Evolutionary conservation across 2,113 vertebrate genomes (phyloP), one percentile per base, ranked within the genome.

Genomic region (Orycteropus afer): DNA sequence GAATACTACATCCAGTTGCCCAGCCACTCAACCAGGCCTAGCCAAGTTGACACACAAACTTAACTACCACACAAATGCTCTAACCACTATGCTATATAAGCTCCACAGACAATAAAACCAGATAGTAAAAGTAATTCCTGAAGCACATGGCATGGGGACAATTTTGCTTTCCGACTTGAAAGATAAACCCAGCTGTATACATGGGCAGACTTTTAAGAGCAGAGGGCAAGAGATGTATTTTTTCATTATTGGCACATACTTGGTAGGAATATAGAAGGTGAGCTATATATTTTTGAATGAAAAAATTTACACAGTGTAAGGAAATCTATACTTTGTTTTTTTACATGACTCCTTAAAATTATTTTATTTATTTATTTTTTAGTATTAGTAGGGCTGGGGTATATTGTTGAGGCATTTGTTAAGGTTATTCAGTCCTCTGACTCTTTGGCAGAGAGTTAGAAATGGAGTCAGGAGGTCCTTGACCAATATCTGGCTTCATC

Each of bases 301-400:
- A 27, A 83, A 63, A 8, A 81, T 81, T 74, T 80, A 51, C 10
- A 45, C 2, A 51, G 10, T 20, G 29, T 80, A 89, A 95, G 61
- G 80, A 74, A 96, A 81, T 86, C 10, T 92, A 9, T 25, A 74
- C 82, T 90, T 86, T 92, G n/a, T 34, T 67, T 95, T 57, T 40
- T 90, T 67, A 80, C 11, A 40, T 20, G n/a, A 86, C 13, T 13
- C 10, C 15, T 95, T 83, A 59, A 51, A 86, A 78, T 23, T 40
- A n/a, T 81, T 59, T 6, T 81, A 37, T 92, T 79, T 59, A 22
- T n/a, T n/a, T 74, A 9, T 49, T 45, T 91, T 65, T 89, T 93
- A 18, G 45, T 74, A 2, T 32, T 67, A 59, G 37, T 73, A 23
- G 17, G 14, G 89, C 18, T 53, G 71, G 15, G 18, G 27, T 91